Base-by-base conservation (phyloP, 2,797 vertebrate species). In the Menidia menidia region DNA sequence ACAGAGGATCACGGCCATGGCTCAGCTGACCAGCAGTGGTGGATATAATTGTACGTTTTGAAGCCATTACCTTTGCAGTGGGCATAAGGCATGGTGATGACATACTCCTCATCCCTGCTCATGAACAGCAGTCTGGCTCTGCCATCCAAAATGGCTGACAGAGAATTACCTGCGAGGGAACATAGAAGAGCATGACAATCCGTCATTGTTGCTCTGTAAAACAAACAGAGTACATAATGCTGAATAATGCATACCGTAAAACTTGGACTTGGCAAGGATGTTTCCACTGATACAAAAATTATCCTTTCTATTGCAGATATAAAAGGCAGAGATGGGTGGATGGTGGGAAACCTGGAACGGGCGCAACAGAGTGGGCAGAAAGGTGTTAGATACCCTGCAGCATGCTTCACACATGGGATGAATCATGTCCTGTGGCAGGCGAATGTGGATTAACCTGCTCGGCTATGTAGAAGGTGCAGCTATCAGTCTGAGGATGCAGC, bases 51-150 rank as follows among this genome's bases (percentile, higher is more conserved):
- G 4, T 58, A 58, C 41, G 57, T 9, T n/a, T 10, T 6, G 19
- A 43, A 50, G 16, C 2, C 13, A 10, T 76, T 87, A 98, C 97
- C 98, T 97, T 96, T 98, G 86, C 97, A 99, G 90, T 99, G 97
- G 63, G 97, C 98, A 0, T 98, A 99, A 11, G 97, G 98, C 98
- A 99, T 99, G 32, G 97, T 98, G 87, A 99, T 97, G 64, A 95
- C 78, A 61, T 99, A 99, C 30, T 98, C 96, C 84, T 99, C 98
- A 0, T 92, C 94, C n/a, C 95, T 94, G 83, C 72, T 92, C 61
- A 98, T 88, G 84, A 99, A 96, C 15, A 88, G 89, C 54, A 99
- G 94, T 14, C 94, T 95, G 66, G 97, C 98, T 89, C 95, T 96
- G 53, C 98, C 98, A 3, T 98, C 98, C 82, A 99, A 88, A 81